Evolutionary conservation across 2,797 vertebrate species (phyloP), one percentile per base, ranked within the genome.

Genomic region (Phrynocephalus vlangalii): DNA sequence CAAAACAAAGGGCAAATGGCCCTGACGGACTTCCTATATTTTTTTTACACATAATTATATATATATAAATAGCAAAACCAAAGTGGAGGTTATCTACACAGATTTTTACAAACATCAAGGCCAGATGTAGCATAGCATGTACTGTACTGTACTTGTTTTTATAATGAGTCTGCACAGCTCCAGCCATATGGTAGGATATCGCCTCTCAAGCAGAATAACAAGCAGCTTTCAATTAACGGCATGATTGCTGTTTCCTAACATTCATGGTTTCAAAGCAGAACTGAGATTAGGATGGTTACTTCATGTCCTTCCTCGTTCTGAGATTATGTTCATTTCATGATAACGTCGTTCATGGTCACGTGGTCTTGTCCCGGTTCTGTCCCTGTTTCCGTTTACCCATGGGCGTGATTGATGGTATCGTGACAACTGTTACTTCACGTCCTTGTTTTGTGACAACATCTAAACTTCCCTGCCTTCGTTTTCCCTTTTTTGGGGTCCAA

Each of bases 81-180:
- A 56, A 90, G 83, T 86, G 67, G 75, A 84, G 38, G 66, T 8
- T 82, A 68, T 63, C 38, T 13, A 79, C 15, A 87, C 60, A 87
- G 76, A 66, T 82, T 63, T 44, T 77, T 33, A 60, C 10, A 26
- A 1, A 38, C 28, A 86, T 86, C n/a, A 71, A 92, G 86, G 82
- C 72, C 77, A 82, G 85, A 88, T 56, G 70, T 83, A 84, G 33
- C 8, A 24, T 16, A 79, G 26, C 67, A 44, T 48, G n/a, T 79
- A 33, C 33, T 33, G 33, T 33, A 33, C 33, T 33, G 33, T 33
- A 66, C 80, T 84, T 80, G n/a, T 52, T 88, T 75, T 75, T 15
- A 22, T 78, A 83, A 75, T 15, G 26, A 80, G 70, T 18, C 60
- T 68, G 24, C 52, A 56, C 73, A 78, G 67, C 66, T 77, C 30